phyloP scores from a whole-genome alignment of 1,140 invertebrate species.

The Zaprionus vittiger region DNA sequence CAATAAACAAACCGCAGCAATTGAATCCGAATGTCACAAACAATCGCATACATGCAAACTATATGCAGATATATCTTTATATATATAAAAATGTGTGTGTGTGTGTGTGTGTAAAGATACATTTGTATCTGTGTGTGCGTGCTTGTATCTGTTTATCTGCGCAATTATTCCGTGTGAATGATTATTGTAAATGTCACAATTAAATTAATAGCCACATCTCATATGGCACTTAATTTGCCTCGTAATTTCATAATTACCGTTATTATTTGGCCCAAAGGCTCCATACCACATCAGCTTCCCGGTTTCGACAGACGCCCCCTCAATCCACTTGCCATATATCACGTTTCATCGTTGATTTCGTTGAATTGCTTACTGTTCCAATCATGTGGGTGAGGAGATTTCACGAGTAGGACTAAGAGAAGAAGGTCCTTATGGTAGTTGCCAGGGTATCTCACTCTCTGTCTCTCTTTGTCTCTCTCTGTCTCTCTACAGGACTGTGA shows the following conservation, averaged over 20 bases:
- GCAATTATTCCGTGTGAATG: slow-evolving; percentile 27
- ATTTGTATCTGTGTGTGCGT: background rate
- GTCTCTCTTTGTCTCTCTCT: too few relatives aligned
- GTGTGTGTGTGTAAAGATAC: background rate
- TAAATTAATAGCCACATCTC: slow-evolving; percentile 53
- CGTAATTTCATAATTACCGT: slow-evolving; percentile 40
- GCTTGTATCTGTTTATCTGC: slow-evolving; percentile 20
- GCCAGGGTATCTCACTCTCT: too few relatives aligned
- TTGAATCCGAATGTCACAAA: slow-evolving; percentile 46
- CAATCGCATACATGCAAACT: slow-evolving; percentile 8
- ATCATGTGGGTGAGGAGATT: background rate
- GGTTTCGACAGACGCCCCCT: background rate
- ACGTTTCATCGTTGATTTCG: background rate
- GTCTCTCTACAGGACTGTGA: background rate
- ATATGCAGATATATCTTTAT: slow-evolving; percentile 7
- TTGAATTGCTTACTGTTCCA: background rate
- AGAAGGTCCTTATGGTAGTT: too few relatives aligned
- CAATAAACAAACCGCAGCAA: slow-evolving; percentile 61
- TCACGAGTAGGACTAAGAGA: too few relatives aligned
- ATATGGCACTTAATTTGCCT: slow-evolving; percentile 28
- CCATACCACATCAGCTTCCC: background rate
- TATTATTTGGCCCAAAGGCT: slow-evolving; percentile 31
- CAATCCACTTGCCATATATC: background rate
- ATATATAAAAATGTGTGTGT: background rate
- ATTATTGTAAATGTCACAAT: slow-evolving; percentile 60